A percentile compares a stretch with the other conserved stretches of the same genome.
Conservation (phyloP, 2,888 invertebrate species). For the Melipona bicolor region DNA sequence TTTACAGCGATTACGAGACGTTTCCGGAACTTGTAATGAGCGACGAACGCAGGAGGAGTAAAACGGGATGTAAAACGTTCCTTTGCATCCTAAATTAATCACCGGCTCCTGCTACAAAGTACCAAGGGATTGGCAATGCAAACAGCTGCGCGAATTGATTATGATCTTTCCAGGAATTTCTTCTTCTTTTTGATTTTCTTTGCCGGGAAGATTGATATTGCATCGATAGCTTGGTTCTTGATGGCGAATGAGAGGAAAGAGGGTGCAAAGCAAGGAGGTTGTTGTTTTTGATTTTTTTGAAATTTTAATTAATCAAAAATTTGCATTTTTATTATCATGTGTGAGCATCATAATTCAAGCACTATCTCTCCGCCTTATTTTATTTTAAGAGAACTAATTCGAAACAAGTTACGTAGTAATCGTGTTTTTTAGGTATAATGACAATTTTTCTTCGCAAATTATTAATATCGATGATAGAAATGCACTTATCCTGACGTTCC, state of each 20-base stretch:
- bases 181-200: neutral
- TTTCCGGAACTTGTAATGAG: neutral
- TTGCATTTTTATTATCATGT: too few relatives aligned
- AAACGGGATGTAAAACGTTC: neutral
- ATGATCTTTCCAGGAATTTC: neutral
- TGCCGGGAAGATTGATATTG: neutral
- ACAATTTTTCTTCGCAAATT: neutral
- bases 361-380: too few relatives aligned
- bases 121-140: neutral
- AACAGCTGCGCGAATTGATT: neutral
- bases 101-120: neutral
- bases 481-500: too few relatives aligned
- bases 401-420: too few relatives aligned
- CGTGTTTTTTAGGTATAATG: too few relatives aligned
- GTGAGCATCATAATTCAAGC: too few relatives aligned
- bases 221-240: neutral
- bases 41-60: neutral
- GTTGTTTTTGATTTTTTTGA: neutral
- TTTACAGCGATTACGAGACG: slow-evolving; percentile 1
- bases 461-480: neutral
- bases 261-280: neutral
- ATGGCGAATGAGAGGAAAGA: neutral
- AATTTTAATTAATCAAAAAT: too few relatives aligned
- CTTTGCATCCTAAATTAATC: slow-evolving; percentile 2
- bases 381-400: too few relatives aligned